Percentiles rank a stretch among this genome's conserved stretches.
These are phyloP conservation scores for Caenorhabditis elegans DNA, from an alignment of 1,140 invertebrate species.

Conservation along the genomic window WBcel235 BX284605.5:5501501-5502000, in stretches of 20 bases:
- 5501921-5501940: too few species aligned
- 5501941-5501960: too few species aligned
- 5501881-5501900: too few species aligned
- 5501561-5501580: conserved; percentile 70
- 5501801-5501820: conserved; percentile 77
- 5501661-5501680: neutral
- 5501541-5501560: conserved; percentile 69
- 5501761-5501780: conserved; percentile 88
- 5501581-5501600: conserved; percentile 72
- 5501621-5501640: conserved; percentile 79
- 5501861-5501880: too few species aligned
- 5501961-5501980: too few species aligned
- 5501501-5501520: conserved; percentile 77
- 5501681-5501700: conserved; percentile 78
- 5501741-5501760: conserved; percentile 91
- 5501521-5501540: conserved; percentile 76
- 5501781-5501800: conserved; percentile 96
- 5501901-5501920: too few species aligned
- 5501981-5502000: too few species aligned
- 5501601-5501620: conserved; percentile 84
- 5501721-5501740: conserved; percentile 86
- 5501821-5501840: too few species aligned
- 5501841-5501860: too few species aligned
- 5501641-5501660: too few species aligned
- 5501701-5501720: conserved; percentile 78